A percentile compares a stretch with the other conserved stretches of the same genome.
phyloP scores from a whole-genome alignment of 2,888 invertebrate genomes.

The Drymonia ruficornis region DNA sequence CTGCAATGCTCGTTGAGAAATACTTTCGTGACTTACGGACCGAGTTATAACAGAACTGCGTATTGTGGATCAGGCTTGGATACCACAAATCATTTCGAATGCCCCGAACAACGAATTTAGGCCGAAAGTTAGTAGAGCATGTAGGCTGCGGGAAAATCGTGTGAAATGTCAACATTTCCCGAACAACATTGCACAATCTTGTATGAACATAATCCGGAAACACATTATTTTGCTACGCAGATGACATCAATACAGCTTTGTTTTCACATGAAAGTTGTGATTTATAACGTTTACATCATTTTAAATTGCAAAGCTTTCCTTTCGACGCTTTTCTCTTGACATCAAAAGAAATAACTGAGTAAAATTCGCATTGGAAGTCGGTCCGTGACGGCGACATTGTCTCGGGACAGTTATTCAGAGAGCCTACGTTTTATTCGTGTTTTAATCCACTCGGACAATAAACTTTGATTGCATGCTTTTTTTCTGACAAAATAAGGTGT shows the following conservation, averaged over 20 bases:
- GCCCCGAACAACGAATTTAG: slow-evolving; percentile 49
- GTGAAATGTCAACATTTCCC: slow-evolving; percentile 35
- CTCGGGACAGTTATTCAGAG: slow-evolving; percentile 44
- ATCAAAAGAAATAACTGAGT: slow-evolving; percentile 16
- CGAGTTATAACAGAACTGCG: slow-evolving; percentile 72
- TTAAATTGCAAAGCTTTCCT: slow-evolving; percentile 8
- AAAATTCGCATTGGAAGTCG: slow-evolving; percentile 22
- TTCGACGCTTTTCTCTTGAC: slow-evolving; percentile 22
- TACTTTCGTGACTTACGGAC: slow-evolving; percentile 76
- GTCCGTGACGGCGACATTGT: slow-evolving; percentile 39
- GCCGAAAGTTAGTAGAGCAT: slow-evolving; percentile 41
- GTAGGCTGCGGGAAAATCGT: slow-evolving; percentile 35
- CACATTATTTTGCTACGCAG: not conserved
- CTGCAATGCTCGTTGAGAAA: slow-evolving; percentile 73
- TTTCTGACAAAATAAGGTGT: slow-evolving; percentile 19
- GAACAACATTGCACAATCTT: slow-evolving; percentile 32
- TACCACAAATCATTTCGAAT: slow-evolving; percentile 67
- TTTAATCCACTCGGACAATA: slow-evolving; percentile 28
- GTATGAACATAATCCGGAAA: slow-evolving; percentile 4
- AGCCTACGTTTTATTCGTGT: slow-evolving; percentile 33
- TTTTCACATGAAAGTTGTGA: not conserved
- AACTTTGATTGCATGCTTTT: slow-evolving; percentile 43
- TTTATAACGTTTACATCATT: too few relatives aligned
- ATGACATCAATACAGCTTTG: not conserved
- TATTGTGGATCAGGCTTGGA: slow-evolving; percentile 54